Evolutionary conservation across 1,140 invertebrate genomes (phyloP).

Genomic region (Macrostomum lignano): DNA sequence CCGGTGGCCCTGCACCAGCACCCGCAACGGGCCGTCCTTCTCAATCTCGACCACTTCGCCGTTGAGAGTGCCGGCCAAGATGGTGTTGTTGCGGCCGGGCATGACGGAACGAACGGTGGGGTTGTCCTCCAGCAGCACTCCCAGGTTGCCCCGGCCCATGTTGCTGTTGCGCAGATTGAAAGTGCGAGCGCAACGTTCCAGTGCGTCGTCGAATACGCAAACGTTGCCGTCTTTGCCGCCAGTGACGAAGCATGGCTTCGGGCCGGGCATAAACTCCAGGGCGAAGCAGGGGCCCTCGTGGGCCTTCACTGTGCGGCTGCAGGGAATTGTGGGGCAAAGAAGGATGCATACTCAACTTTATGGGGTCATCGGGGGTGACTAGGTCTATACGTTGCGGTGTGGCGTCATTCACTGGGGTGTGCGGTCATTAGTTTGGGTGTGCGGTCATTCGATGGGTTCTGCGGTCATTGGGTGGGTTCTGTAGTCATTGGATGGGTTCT

Average conservation of each 20-base stretch:
- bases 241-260: slow-evolving; percentile 27
- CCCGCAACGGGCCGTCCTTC: slow-evolving; percentile 19
- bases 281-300: slow-evolving; percentile 28
- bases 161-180: slow-evolving; percentile 18
- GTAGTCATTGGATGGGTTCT: no score
- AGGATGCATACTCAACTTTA: no score
- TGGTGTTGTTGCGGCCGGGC: slow-evolving; percentile 20
- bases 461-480: no score
- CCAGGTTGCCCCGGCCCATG: slow-evolving; percentile 12
- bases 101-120: slow-evolving; percentile 22
- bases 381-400: no score
- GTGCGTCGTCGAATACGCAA: slow-evolving; percentile 23
- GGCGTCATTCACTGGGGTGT: no score
- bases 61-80: slow-evolving; percentile 20
- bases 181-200: slow-evolving; percentile 21
- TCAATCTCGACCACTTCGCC: slow-evolving; percentile 25
- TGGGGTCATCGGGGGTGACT: no score
- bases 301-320: slow-evolving; percentile 21
- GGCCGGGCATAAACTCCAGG: no score
- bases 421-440: no score
- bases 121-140: slow-evolving; percentile 14
- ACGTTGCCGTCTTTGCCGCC: slow-evolving; percentile 28
- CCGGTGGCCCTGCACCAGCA: slow-evolving; percentile 24
- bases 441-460: no score
- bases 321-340: no score